phyloP scores from a whole-genome alignment of 35 echinoderm and acorn worm genomes.

The Stichopus chloronotus region DNA sequence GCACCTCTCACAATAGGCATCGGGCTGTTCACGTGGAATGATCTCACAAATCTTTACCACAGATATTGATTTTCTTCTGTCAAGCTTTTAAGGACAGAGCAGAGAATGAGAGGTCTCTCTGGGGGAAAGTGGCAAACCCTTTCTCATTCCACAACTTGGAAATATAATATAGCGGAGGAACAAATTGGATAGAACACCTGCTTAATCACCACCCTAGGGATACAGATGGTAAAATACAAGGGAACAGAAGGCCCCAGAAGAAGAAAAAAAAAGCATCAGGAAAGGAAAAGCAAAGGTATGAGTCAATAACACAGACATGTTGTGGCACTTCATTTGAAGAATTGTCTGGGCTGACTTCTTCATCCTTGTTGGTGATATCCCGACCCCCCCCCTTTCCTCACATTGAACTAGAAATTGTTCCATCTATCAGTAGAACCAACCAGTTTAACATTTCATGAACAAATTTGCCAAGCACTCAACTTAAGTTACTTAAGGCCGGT shows the following conservation, averaged over 20 bases:
- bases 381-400: too few species aligned
- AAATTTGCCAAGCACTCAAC: too few species aligned
- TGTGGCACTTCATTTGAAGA: too few species aligned
- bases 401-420: too few species aligned
- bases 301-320: too few species aligned
- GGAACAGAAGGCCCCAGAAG: background rate
- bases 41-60: background rate
- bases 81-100: background rate
- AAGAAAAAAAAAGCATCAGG: too few species aligned
- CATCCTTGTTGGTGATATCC: too few species aligned
- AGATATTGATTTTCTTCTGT: background rate
- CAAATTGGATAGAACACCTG: background rate
- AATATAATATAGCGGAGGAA: background rate
- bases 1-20: background rate
- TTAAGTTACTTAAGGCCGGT: too few species aligned
- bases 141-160: background rate
- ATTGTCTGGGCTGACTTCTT: too few species aligned
- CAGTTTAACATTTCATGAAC: too few species aligned
- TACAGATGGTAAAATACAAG: background rate
- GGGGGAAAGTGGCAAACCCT: background rate
- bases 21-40: background rate
- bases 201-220: background rate
- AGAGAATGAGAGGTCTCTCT: background rate
- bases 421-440: too few species aligned
- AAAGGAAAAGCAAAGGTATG: too few species aligned